Evolutionary conservation across 2,113 vertebrate species (phyloP).

Genomic region (Channa maculata): DNA sequence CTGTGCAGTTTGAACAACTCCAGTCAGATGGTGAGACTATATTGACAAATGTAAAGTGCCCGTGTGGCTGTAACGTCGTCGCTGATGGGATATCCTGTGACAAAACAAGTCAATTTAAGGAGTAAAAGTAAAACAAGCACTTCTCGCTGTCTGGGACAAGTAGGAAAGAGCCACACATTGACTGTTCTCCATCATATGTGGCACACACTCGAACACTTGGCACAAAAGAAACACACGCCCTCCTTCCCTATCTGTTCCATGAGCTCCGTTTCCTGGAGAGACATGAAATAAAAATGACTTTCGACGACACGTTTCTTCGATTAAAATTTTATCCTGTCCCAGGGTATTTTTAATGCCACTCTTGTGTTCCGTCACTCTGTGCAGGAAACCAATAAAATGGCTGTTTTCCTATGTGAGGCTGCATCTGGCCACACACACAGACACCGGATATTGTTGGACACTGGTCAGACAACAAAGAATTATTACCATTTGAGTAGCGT

Average conservation of each 20-base stretch:
- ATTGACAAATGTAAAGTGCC: not conserved
- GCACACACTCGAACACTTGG: not conserved
- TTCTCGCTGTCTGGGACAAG: not conserved
- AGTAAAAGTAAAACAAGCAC: not conserved
- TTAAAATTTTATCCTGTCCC: constrained; percentile 77
- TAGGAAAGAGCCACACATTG: not conserved
- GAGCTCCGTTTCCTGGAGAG: constrained; percentile 53
- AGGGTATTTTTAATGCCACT: constrained; percentile 78
- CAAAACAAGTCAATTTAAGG: constrained; percentile 29
- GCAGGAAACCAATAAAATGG: constrained; percentile 49
- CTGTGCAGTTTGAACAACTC: not conserved
- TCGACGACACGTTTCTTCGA: constrained; percentile 64
- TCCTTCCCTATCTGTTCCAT: not conserved
- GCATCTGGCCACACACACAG: constrained; percentile 18
- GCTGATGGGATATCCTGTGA: constrained; percentile 11
- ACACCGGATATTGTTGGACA: not conserved
- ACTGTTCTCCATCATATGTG: not conserved
- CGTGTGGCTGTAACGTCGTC: constrained; percentile 5
- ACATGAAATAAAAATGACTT: constrained; percentile 76
- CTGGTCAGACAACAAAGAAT: not conserved
- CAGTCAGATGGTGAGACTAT: not conserved
- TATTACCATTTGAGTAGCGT: constrained; percentile 1
- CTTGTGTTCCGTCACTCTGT: constrained; percentile 68
- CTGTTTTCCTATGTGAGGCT: constrained; percentile 8
- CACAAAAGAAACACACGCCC: not conserved